Percentiles rank a stretch among this genome's conserved stretches.
phyloP scores from a whole-genome alignment of 1,140 invertebrate genomes.

The Monomorium pharaonis region DNA sequence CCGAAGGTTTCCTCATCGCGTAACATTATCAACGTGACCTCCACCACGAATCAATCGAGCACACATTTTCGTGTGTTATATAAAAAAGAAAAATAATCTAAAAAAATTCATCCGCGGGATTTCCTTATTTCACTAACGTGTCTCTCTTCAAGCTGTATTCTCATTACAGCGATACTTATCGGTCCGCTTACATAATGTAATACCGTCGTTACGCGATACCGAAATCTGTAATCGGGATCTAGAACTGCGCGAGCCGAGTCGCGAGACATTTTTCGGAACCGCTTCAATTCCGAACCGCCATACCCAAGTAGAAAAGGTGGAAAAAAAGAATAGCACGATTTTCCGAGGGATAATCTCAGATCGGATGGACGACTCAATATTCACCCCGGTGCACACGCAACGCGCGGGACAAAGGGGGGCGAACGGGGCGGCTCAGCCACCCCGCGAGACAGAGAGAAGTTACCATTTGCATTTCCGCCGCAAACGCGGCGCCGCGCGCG shows the following conservation, averaged over 20 bases:
- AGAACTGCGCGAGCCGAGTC: neutral
- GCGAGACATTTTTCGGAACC: neutral
- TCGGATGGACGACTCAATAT: slow-evolving; percentile 46
- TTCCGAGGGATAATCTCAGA: slow-evolving; percentile 27
- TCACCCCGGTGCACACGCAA: slow-evolving; percentile 14
- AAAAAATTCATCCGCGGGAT: too few species aligned
- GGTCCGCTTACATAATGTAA: too few species aligned
- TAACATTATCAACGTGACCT: slow-evolving; percentile 2
- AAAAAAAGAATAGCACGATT: neutral
- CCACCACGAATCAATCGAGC: neutral
- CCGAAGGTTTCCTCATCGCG: neutral
- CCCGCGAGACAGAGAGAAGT: slow-evolving; percentile 60
- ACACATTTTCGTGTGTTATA: neutral
- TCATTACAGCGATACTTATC: too few species aligned
- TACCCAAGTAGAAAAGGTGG: neutral
- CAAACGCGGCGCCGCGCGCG: slow-evolving; percentile 65
- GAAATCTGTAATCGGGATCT: too few species aligned
- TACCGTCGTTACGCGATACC: too few species aligned
- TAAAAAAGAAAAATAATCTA: neutral
- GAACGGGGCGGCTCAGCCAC: slow-evolving; percentile 43
- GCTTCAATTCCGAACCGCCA: neutral
- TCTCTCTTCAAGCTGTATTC: too few species aligned
- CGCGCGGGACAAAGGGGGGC: slow-evolving; percentile 36
- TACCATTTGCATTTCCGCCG: slow-evolving; percentile 78
- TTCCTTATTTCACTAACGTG: too few species aligned